Evolutionary conservation across 2,797 vertebrate genomes (phyloP).

Genomic region (Neosilurus mollespiculum): DNA sequence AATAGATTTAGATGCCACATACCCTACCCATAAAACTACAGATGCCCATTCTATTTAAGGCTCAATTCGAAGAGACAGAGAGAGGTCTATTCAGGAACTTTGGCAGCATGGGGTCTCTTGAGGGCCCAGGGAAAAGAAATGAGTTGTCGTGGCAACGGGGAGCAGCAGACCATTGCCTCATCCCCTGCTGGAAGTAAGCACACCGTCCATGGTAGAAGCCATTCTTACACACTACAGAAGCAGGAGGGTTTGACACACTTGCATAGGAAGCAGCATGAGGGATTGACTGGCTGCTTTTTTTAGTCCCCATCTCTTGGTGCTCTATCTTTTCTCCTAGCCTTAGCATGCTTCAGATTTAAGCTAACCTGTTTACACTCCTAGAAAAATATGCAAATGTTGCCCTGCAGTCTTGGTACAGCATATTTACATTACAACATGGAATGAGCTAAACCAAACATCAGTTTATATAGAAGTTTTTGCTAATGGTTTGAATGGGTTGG

Average conservation of each 20-base stretch:
- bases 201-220: slow-evolving; percentile 27
- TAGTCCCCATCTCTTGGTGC: slow-evolving; percentile 6
- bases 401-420: slow-evolving; percentile 54
- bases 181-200: slow-evolving; percentile 41
- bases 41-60: slow-evolving; percentile 2
- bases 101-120: slow-evolving; percentile 30
- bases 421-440: slow-evolving; percentile 61
- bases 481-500: background rate
- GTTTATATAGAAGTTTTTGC: slow-evolving; percentile 32
- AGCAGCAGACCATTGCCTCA: slow-evolving; percentile 46
- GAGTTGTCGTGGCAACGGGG: slow-evolving; percentile 46
- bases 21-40: background rate
- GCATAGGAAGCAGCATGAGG: slow-evolving; percentile 33
- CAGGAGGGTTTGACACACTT: slow-evolving; percentile 29
- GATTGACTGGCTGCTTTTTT: slow-evolving; percentile 42
- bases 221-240: slow-evolving; percentile 29
- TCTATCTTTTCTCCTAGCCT: slow-evolving; percentile 24
- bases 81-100: slow-evolving; percentile 24
- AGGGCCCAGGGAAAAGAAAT: slow-evolving; percentile 25
- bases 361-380: slow-evolving; percentile 21
- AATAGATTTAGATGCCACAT: background rate
- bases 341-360: slow-evolving; percentile 14
- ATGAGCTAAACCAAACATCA: slow-evolving; percentile 64
- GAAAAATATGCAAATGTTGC: slow-evolving; percentile 36
- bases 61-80: slow-evolving; percentile 21